Conservation (phyloP, 1,140 invertebrate genomes). For the Lepidotrigona ventralis region DNA sequence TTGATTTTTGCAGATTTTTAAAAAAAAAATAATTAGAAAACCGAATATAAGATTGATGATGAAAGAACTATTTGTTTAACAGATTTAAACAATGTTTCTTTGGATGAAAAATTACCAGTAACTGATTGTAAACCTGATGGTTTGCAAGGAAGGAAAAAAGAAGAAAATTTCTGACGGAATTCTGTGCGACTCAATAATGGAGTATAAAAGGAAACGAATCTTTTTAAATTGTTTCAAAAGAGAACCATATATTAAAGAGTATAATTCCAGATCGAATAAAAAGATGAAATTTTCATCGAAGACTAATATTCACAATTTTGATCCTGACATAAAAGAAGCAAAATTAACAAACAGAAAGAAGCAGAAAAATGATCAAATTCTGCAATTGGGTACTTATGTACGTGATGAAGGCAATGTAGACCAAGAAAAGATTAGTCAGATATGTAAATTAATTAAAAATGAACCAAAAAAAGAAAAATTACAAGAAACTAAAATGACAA, state of each 20-base stretch:
- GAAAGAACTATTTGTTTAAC: not conserved
- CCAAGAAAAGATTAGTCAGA: not conserved
- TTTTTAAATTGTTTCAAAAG: conserved; percentile 35
- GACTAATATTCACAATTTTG: not conserved
- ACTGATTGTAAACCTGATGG: not conserved
- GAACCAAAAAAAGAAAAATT: not conserved
- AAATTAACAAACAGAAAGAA: not conserved
- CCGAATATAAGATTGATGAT: not conserved
- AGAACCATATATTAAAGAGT: not conserved
- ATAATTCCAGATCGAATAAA: not conserved
- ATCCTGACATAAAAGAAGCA: not conserved
- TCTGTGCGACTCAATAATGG: conserved; percentile 40
- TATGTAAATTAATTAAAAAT: not conserved
- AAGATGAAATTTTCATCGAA: not conserved
- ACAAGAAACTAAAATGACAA: not conserved
- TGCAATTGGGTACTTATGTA: not conserved
- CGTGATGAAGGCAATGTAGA: not conserved
- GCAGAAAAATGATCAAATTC: not conserved
- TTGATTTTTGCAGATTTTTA: not conserved
- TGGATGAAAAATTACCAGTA: not conserved
- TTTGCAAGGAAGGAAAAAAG: not conserved
- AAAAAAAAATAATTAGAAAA: not conserved
- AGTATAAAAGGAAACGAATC: not conserved
- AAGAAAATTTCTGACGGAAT: conserved; percentile 59
- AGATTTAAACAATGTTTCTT: not conserved